phyloP scores from a whole-genome alignment of 2,113 vertebrate genomes.

The Xiphias gladius region DNA sequence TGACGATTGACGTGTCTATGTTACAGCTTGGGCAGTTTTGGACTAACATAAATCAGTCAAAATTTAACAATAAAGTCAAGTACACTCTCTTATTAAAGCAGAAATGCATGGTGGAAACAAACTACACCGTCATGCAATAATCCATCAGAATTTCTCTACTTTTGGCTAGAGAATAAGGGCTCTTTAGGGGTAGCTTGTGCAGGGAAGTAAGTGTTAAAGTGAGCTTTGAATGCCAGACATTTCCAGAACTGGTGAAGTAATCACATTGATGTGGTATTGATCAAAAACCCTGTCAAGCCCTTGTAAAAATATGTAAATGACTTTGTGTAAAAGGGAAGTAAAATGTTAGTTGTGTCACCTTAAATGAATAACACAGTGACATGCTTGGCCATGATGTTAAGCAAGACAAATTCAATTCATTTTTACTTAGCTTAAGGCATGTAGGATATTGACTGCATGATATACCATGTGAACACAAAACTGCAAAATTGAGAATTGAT shows the following conservation, averaged over 20 bases:
- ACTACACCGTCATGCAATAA: conserved; percentile 50
- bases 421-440: conserved; percentile 53
- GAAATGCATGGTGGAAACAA: conserved; percentile 30
- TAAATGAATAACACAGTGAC: conserved; percentile 32
- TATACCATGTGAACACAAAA: conserved; percentile 65
- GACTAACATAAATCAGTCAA: conserved; percentile 20
- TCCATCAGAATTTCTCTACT: conserved; percentile 53
- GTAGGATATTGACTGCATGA: conserved; percentile 58
- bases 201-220: conserved; percentile 27
- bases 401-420: conserved; percentile 52
- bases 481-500: conserved; percentile 76
- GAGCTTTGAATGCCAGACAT: conserved; percentile 29
- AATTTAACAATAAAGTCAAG: conserved; percentile 17
- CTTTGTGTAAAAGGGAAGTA: conserved; percentile 3
- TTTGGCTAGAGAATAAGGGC: conserved; percentile 46
- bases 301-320: background rate
- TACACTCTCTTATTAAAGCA: conserved; percentile 43
- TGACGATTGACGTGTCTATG: background rate
- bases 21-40: background rate
- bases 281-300: conserved; percentile 23
- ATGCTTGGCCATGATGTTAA: conserved; percentile 35
- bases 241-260: conserved; percentile 18
- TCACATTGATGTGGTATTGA: conserved; percentile 23
- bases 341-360: conserved; percentile 33
- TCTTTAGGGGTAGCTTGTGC: conserved; percentile 12